phyloP scores from a whole-genome alignment of 2,113 vertebrate genomes.

The Bungarus multicinctus region DNA sequence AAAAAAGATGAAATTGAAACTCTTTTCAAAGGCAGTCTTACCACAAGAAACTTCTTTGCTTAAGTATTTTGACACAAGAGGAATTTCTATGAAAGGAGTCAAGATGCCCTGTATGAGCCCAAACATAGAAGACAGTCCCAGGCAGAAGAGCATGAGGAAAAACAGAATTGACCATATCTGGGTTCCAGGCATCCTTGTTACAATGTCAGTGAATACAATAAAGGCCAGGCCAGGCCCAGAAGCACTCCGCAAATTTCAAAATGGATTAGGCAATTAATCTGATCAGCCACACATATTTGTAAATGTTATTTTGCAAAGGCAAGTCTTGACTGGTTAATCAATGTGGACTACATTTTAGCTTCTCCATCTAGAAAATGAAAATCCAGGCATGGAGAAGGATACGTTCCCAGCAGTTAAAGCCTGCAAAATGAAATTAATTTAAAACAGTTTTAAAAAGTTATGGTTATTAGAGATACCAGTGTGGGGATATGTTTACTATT shows the following conservation, averaged over 20 bases:
- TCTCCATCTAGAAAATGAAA: neutral
- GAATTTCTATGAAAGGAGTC: slow-evolving; percentile 78
- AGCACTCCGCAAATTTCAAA: slow-evolving; percentile 70
- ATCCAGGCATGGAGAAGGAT: neutral
- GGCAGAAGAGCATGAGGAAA: slow-evolving; percentile 86
- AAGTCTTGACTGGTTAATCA: neutral
- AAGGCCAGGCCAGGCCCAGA: slow-evolving; percentile 91
- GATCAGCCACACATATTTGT: neutral
- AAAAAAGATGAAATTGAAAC: neutral
- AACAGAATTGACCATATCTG: slow-evolving; percentile 89
- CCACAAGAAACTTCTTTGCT: slow-evolving; percentile 81
- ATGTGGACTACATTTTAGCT: neutral
- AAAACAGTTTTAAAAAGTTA: neutral
- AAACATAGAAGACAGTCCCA: slow-evolving; percentile 93
- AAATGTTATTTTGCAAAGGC: rapidly evolving
- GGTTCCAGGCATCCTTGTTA: slow-evolving; percentile 84
- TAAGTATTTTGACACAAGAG: slow-evolving; percentile 65
- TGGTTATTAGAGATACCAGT: neutral
- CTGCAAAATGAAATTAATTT: neutral
- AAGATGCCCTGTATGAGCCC: slow-evolving; percentile 86
- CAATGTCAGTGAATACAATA: slow-evolving; percentile 85
- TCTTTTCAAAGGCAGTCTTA: slow-evolving; percentile 54
- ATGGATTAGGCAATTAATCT: neutral
- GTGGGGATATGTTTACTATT: neutral
- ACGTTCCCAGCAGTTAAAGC: neutral